Evolutionary conservation across 2,888 invertebrate genomes (phyloP).

Genomic region (Papilio elwesi): DNA sequence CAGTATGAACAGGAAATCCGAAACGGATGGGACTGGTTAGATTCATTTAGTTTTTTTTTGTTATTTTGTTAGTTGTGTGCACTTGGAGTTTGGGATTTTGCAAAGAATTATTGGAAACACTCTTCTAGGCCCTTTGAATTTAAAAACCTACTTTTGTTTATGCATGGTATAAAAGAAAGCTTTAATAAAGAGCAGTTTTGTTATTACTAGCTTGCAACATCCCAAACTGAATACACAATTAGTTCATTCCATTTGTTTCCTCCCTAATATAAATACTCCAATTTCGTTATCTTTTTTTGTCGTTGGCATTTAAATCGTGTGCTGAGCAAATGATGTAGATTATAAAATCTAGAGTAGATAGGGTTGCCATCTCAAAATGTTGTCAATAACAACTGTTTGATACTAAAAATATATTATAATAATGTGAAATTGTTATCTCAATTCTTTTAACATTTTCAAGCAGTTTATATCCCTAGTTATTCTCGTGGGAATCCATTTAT

Average conservation of each 20-base stretch:
- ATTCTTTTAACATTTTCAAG: no score
- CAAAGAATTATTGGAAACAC: neutral
- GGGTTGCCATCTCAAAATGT: constrained; percentile 32
- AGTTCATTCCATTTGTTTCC: constrained; percentile 20
- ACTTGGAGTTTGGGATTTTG: constrained; percentile 27
- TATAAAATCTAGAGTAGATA: constrained; percentile 2
- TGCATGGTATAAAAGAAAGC: neutral
- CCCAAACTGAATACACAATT: constrained; percentile 11
- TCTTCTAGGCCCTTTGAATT: neutral
- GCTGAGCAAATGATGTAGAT: constrained; percentile 14
- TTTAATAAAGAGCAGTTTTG: neutral
- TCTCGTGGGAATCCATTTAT: no score
- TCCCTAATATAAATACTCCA: constrained; percentile 1
- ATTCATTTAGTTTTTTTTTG: constrained; percentile 42
- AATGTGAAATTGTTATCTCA: neutral
- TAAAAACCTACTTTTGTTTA: no score
- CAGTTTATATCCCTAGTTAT: no score
- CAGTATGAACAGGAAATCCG: constrained; percentile 67
- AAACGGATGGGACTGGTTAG: constrained; percentile 74
- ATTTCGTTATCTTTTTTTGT: constrained; percentile 1
- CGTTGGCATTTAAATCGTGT: constrained; percentile 11
- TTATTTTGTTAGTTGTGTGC: constrained; percentile 25
- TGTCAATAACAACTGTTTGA: neutral
- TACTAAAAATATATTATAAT: neutral
- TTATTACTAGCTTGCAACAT: neutral